These are phyloP conservation scores for Holacanthus passer DNA, from an alignment of 2,113 vertebrate species.

Conservation along the genomic window DNA sequence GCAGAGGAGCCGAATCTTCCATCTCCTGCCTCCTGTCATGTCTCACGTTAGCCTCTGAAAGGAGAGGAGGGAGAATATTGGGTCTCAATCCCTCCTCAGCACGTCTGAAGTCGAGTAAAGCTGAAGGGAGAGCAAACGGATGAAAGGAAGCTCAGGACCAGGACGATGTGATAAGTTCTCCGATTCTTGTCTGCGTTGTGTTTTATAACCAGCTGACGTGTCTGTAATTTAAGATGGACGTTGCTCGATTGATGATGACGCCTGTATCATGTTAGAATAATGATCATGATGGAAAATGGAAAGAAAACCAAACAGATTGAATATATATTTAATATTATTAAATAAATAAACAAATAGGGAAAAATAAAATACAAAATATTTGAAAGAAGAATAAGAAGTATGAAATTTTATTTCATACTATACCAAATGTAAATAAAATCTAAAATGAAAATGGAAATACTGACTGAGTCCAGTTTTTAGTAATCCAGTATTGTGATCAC, in stretches of 20 bases:
- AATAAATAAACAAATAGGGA: no score
- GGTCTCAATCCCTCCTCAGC: constrained; percentile 42
- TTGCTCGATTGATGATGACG: background rate
- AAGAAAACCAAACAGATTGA: background rate
- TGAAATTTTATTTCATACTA: no score
- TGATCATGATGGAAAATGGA: background rate
- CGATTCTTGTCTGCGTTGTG: background rate
- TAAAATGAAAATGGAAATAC: no score
- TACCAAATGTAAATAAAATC: no score
- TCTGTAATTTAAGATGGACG: constrained; percentile 6
- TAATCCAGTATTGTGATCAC: no score
- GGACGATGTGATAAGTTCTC: constrained; percentile 12
- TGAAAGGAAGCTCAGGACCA: constrained; percentile 19
- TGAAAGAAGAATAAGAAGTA: no score
- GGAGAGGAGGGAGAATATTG: constrained; percentile 35
- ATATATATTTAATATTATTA: background rate
- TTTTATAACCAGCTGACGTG: constrained; percentile 1
- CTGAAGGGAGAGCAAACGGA: constrained; percentile 23
- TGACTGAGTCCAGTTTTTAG: no score
- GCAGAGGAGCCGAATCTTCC: constrained; percentile 27
- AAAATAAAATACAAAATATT: no score
- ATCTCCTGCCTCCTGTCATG: constrained; percentile 33
- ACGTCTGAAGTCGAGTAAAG: constrained; percentile 20
- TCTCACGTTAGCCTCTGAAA: constrained; percentile 39
- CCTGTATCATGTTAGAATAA: background rate